Percentiles rank a stretch among this genome's conserved stretches.
These are phyloP conservation scores for Myiotriccus ornatus DNA, from an alignment of 2,797 vertebrate species.

Conservation along the genomic window DNA sequence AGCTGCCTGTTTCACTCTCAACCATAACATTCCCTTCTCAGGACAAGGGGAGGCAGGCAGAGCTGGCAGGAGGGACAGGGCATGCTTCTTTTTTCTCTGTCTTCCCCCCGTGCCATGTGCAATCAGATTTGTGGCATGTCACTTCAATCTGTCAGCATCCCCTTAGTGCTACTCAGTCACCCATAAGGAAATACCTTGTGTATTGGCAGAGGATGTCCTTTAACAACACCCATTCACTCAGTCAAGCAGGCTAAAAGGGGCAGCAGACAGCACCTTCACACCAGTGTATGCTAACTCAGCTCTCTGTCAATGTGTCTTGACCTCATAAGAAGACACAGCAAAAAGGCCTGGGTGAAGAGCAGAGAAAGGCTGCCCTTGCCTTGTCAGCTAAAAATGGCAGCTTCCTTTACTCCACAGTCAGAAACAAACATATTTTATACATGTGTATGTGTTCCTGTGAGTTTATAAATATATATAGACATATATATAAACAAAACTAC, in stretches of 20 bases:
- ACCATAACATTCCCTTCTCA: background rate
- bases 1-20: constrained; percentile 3
- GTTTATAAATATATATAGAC: background rate
- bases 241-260: constrained; percentile 74
- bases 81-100: constrained; percentile 53
- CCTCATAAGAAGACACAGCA: constrained; percentile 70
- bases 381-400: constrained; percentile 68
- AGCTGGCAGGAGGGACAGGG: constrained; percentile 63
- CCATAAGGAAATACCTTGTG: constrained; percentile 72
- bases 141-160: constrained; percentile 78
- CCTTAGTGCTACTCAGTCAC: constrained; percentile 73
- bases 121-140: constrained; percentile 78
- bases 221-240: constrained; percentile 74
- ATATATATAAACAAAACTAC: background rate
- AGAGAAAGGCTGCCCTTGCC: constrained; percentile 60
- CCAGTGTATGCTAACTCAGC: constrained; percentile 68
- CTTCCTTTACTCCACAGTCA: constrained; percentile 58
- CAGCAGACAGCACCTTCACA: constrained; percentile 75
- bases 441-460: background rate
- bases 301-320: constrained; percentile 67
- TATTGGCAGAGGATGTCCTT: constrained; percentile 73
- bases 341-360: constrained; percentile 67
- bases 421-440: constrained; percentile 30
- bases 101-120: constrained; percentile 71
- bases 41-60: constrained; percentile 16